These are phyloP conservation scores for Calameuta filiformis DNA, from an alignment of 2,888 invertebrate species.

Conservation along the genomic window DNA sequence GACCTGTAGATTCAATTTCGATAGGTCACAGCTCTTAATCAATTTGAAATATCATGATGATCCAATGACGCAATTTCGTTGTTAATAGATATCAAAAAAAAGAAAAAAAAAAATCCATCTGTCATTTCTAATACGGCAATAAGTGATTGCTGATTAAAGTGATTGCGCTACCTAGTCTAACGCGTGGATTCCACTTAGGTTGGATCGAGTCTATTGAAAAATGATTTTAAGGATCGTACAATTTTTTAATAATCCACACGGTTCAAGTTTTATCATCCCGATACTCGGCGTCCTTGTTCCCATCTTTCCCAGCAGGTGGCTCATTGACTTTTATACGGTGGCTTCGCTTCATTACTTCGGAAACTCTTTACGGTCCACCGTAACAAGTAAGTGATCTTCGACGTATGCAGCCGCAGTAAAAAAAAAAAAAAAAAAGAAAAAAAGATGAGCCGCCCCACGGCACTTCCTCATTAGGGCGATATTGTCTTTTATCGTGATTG, in stretches of 20 bases:
- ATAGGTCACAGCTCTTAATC: not conserved
- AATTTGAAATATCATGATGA: not conserved
- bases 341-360: not conserved
- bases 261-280: not conserved
- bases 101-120: not conserved
- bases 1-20: not conserved
- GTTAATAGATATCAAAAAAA: no score
- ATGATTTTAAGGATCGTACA: not conserved
- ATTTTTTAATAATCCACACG: not conserved
- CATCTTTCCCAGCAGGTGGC: not conserved
- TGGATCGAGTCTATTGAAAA: not conserved
- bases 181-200: not conserved
- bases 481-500: not conserved
- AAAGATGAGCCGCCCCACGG: not conserved
- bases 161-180: not conserved
- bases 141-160: not conserved
- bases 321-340: not conserved
- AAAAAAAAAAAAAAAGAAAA: not conserved
- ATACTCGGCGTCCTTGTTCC: not conserved
- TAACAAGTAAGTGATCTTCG: not conserved
- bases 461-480: not conserved
- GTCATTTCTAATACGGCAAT: not conserved
- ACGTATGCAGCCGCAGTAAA: not conserved
- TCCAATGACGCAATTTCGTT: not conserved
- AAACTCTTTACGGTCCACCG: not conserved